Evolutionary conservation across 2,113 vertebrate species (phyloP).

Genomic region (Callaeas wilsoni): DNA sequence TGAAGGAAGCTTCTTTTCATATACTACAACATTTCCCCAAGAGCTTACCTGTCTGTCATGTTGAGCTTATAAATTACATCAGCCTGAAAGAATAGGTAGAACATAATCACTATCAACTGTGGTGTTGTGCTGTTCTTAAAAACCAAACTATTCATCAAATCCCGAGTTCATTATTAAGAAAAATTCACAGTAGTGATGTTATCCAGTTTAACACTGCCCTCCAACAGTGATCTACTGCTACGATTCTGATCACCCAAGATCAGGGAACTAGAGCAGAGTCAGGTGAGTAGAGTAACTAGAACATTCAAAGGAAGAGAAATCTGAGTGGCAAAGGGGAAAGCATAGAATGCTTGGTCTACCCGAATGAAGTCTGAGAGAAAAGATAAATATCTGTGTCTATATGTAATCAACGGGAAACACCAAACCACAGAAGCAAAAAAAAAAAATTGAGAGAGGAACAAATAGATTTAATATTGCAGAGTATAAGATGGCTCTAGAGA

Average conservation of each 20-base stretch:
- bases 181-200: not conserved
- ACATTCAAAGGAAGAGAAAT: not conserved
- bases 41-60: slow-evolving; percentile 96
- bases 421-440: not conserved
- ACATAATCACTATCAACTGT: slow-evolving; percentile 31
- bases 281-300: not conserved
- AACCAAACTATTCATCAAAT: not conserved
- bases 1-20: not conserved
- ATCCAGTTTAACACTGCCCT: not conserved
- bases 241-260: not conserved
- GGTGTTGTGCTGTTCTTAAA: not conserved
- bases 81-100: slow-evolving; percentile 77
- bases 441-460: not conserved
- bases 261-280: not conserved
- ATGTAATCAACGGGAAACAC: not conserved
- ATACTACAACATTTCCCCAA: not conserved
- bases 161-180: not conserved
- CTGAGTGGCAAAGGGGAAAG: not conserved
- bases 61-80: slow-evolving; percentile 98
- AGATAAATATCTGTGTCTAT: not conserved
- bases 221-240: not conserved
- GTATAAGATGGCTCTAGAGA: not conserved
- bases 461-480: not conserved
- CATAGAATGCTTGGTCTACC: not conserved
- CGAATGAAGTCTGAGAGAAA: not conserved